phyloP scores from a whole-genome alignment of 2,888 invertebrate species.

The Sinhomidia bicolor region DNA sequence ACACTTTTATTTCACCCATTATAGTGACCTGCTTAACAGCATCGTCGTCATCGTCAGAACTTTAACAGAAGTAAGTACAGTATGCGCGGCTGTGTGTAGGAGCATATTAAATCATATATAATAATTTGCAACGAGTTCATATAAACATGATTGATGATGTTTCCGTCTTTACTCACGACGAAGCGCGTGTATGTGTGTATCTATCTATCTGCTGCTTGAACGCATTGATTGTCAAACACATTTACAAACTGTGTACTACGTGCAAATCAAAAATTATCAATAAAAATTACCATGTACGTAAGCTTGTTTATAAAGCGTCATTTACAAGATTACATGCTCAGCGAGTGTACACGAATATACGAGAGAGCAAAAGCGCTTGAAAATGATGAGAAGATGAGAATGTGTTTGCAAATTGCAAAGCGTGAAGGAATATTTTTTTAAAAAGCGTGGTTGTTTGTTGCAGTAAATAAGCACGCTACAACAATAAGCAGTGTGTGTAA shows the following conservation, averaged over 20 bases:
- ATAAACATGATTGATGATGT: constrained; percentile 68
- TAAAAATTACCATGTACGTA: neutral
- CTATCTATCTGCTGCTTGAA: too few relatives aligned
- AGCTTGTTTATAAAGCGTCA: constrained; percentile 3
- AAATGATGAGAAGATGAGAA: constrained; percentile 50
- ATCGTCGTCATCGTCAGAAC: neutral
- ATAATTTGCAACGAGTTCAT: constrained; percentile 27
- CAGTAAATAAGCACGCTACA: constrained; percentile 7
- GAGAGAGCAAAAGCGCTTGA: neutral
- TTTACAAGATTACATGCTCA: constrained; percentile 26
- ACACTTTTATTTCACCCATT: constrained; percentile 68
- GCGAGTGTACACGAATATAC: neutral
- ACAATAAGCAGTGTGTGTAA: constrained; percentile 15
- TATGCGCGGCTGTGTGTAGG: neutral
- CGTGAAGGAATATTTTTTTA: constrained; percentile 55
- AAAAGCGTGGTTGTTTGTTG: neutral
- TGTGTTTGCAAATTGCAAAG: constrained; percentile 54
- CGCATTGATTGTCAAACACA: neutral
- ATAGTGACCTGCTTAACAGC: constrained; percentile 68
- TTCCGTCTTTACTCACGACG: constrained; percentile 67
- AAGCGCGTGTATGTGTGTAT: neutral
- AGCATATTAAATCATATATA: constrained; percentile 33
- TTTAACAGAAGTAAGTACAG: constrained; percentile 28
- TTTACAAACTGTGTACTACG: constrained; percentile 1
- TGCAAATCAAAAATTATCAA: constrained; percentile 42